phyloP scores from a whole-genome alignment of 1,140 invertebrate genomes.

The Drosophila serrata region DNA sequence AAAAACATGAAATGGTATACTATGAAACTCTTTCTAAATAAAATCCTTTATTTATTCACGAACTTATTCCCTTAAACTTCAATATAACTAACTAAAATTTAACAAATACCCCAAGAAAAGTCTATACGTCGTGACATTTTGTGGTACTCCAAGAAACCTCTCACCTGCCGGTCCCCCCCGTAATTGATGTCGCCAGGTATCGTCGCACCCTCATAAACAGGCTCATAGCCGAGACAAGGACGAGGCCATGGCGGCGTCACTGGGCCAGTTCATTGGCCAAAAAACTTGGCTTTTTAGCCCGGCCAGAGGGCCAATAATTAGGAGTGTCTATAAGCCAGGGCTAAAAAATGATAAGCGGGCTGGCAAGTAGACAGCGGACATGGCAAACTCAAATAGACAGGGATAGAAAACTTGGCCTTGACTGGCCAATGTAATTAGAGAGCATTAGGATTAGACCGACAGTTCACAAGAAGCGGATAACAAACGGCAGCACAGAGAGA shows the following conservation, averaged over 20 bases:
- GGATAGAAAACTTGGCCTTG: conserved; percentile 40
- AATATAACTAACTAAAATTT: neutral
- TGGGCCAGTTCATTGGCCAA: conserved; percentile 55
- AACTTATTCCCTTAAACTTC: neutral
- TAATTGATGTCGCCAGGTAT: conserved; percentile 57
- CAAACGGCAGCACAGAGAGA: conserved; percentile 24
- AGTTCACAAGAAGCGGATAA: conserved; percentile 52
- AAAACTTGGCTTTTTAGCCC: conserved; percentile 5
- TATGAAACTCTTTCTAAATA: too few species aligned
- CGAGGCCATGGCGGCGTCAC: neutral
- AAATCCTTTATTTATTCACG: neutral
- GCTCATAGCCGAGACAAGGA: neutral
- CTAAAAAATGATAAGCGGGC: conserved; percentile 71
- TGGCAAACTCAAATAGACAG: conserved; percentile 46
- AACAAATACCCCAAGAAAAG: conserved; percentile 1
- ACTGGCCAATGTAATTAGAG: conserved; percentile 77
- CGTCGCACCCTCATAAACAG: conserved; percentile 41
- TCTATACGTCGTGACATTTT: conserved; percentile 33
- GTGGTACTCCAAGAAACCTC: conserved; percentile 4
- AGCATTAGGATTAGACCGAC: conserved; percentile 76
- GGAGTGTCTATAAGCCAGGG: conserved; percentile 49
- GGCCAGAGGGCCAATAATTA: conserved; percentile 71
- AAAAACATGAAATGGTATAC: neutral
- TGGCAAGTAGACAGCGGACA: conserved; percentile 65
- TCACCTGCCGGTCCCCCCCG: neutral